Percentiles rank a stretch among this genome's conserved stretches.
Evolutionary conservation across 2,888 invertebrate genomes (phyloP).

Genomic region (Chloroclysta siterata): DNA sequence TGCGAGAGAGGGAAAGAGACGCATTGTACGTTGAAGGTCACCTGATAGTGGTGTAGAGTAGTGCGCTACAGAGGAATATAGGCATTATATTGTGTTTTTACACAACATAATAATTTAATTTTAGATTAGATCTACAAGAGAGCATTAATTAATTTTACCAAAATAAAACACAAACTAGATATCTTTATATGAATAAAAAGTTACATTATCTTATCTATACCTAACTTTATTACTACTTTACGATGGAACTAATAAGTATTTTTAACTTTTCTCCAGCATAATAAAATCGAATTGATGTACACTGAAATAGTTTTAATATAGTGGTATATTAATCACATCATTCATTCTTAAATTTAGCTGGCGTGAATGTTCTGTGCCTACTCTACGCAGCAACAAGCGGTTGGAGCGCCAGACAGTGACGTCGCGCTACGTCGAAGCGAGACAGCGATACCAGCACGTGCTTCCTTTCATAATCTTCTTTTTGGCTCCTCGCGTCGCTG

Average conservation of each 20-base stretch:
- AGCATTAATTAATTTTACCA: too few species aligned
- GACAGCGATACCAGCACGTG: constrained; percentile 73
- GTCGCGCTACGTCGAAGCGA: constrained; percentile 52
- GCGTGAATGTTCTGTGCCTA: constrained; percentile 19
- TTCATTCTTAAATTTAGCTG: too few species aligned
- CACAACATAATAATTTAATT: too few species aligned
- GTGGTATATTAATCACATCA: too few species aligned
- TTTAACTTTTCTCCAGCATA: background rate
- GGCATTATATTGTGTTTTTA: background rate
- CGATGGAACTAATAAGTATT: too few species aligned
- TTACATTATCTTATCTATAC: too few species aligned
- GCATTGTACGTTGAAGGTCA: constrained; percentile 74
- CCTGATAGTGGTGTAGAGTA: constrained; percentile 74
- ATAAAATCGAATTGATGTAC: background rate
- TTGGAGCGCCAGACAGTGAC: constrained; percentile 45
- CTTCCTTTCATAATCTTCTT: constrained; percentile 76
- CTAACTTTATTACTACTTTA: too few species aligned
- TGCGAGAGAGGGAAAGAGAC: constrained; percentile 68
- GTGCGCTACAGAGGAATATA: constrained; percentile 17
- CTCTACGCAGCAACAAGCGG: constrained; percentile 43
- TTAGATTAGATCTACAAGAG: too few species aligned
- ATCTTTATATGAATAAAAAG: too few species aligned
- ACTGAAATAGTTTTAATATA: too few species aligned
- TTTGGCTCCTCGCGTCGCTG: constrained; percentile 74
- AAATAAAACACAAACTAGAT: too few species aligned